Evolutionary conservation across 2,888 invertebrate species (phyloP).

Genomic region (Amblyjoppa proteus): DNA sequence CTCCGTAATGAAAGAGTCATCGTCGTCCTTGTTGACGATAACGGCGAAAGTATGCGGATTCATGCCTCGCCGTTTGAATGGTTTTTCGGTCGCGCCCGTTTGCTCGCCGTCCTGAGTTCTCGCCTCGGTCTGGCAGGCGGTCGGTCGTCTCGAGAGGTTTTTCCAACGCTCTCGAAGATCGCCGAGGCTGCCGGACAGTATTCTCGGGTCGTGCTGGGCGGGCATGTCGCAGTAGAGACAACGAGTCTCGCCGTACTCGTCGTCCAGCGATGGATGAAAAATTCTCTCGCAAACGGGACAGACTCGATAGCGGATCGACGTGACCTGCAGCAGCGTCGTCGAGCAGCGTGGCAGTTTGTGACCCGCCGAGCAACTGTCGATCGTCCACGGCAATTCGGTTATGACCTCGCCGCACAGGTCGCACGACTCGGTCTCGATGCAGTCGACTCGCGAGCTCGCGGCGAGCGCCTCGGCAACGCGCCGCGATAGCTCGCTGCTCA

Average conservation of each 20-base stretch:
- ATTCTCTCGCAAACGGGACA: conserved; percentile 80
- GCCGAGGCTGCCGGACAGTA: conserved; percentile 50
- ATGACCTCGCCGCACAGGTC: conserved; percentile 77
- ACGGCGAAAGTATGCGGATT: conserved; percentile 66
- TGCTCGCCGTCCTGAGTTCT: conserved; percentile 15
- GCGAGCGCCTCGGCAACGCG: conserved; percentile 71
- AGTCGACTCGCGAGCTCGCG: conserved; percentile 63
- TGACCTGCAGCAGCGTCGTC: conserved; percentile 80
- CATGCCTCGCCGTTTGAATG: conserved; percentile 27
- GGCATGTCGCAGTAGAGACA: conserved; percentile 82
- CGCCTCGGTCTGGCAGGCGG: background rate
- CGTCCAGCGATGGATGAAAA: conserved; percentile 79
- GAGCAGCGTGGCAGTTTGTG: conserved; percentile 81
- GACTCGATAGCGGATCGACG: conserved; percentile 73
- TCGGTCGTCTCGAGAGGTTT: conserved; percentile 64
- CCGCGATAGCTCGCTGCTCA: conserved; percentile 59
- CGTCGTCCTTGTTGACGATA: conserved; percentile 64
- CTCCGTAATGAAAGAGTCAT: conserved; percentile 65
- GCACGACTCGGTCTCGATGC: conserved; percentile 75
- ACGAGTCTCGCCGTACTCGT: conserved; percentile 73
- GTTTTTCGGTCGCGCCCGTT: conserved; percentile 42
- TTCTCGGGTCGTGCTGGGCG: conserved; percentile 73
- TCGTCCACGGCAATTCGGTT: conserved; percentile 78
- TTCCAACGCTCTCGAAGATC: conserved; percentile 37
- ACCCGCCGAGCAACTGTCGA: conserved; percentile 76